Evolutionary conservation across 2,797 vertebrate species (phyloP).

Genomic region (Psittacula derbiana): DNA sequence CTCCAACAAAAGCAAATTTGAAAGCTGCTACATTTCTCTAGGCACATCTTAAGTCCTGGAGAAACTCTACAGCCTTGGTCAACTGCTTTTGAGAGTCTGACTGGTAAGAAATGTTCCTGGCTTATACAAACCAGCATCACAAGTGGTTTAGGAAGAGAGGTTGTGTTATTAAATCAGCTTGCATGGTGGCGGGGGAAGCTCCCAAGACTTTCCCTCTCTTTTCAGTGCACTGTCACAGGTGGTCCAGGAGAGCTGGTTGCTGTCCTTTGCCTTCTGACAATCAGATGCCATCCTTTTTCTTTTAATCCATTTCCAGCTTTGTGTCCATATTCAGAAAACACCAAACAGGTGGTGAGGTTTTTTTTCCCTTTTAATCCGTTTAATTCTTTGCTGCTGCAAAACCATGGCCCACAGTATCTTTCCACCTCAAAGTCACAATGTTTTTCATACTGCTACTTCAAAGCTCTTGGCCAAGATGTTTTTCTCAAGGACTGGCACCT

Average conservation of each 20-base stretch:
- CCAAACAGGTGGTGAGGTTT: background rate
- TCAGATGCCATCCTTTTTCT: background rate
- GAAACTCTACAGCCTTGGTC: background rate
- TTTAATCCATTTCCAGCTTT: background rate
- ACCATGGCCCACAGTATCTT: background rate
- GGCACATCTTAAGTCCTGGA: background rate
- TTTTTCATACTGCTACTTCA: background rate
- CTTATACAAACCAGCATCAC: background rate
- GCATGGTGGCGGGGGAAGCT: accelerated
- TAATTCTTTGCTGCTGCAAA: background rate
- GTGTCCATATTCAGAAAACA: background rate
- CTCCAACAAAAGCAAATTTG: background rate
- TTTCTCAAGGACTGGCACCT: background rate
- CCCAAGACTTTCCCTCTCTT: background rate
- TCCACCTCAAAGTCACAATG: background rate
- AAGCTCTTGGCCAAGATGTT: background rate
- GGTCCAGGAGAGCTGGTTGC: background rate
- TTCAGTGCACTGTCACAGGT: background rate
- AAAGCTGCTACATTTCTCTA: background rate
- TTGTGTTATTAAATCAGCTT: background rate
- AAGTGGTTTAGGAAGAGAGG: background rate
- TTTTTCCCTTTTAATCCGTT: background rate
- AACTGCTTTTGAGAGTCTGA: background rate
- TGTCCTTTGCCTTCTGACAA: background rate
- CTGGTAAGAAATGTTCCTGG: background rate